These are phyloP conservation scores for Cyprinodon diabolis DNA, from an alignment of 2,797 vertebrate species.

Conservation along the genomic window DNA sequence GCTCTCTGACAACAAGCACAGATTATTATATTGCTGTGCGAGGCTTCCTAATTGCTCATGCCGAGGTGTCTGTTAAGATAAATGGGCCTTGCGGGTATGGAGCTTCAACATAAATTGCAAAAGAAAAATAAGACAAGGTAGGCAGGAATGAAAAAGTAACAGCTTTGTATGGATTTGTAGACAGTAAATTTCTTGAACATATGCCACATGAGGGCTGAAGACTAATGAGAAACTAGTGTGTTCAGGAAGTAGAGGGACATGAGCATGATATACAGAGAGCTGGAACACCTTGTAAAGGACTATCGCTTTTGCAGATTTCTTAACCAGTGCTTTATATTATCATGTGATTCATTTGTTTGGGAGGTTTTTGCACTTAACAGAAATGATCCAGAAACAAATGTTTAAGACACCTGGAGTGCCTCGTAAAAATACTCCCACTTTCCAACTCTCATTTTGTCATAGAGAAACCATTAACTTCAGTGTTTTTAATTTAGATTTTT, in stretches of 20 bases:
- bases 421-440: not conserved
- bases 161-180: slow-evolving; percentile 52
- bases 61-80: slow-evolving; percentile 48
- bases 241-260: slow-evolving; percentile 70
- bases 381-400: not conserved
- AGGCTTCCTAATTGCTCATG: slow-evolving; percentile 51
- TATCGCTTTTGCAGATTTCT: slow-evolving; percentile 60
- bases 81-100: slow-evolving; percentile 38
- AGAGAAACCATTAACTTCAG: not conserved
- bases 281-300: slow-evolving; percentile 50
- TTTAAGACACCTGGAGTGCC: not conserved
- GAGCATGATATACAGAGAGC: slow-evolving; percentile 65
- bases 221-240: slow-evolving; percentile 76
- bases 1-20: slow-evolving; percentile 37
- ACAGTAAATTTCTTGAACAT: slow-evolving; percentile 67
- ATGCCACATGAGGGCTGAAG: slow-evolving; percentile 58
- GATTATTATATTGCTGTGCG: slow-evolving; percentile 40
- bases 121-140: slow-evolving; percentile 49
- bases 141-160: slow-evolving; percentile 53
- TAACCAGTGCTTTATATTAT: slow-evolving; percentile 38
- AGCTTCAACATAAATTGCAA: slow-evolving; percentile 59
- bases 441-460: not conserved
- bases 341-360: slow-evolving; percentile 34
- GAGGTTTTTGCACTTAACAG: slow-evolving; percentile 1
- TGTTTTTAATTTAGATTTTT: not conserved